A percentile compares a stretch with the other conserved stretches of the same genome.
phyloP scores from a whole-genome alignment of 2,888 invertebrate genomes.

The Branchellion lobata region DNA sequence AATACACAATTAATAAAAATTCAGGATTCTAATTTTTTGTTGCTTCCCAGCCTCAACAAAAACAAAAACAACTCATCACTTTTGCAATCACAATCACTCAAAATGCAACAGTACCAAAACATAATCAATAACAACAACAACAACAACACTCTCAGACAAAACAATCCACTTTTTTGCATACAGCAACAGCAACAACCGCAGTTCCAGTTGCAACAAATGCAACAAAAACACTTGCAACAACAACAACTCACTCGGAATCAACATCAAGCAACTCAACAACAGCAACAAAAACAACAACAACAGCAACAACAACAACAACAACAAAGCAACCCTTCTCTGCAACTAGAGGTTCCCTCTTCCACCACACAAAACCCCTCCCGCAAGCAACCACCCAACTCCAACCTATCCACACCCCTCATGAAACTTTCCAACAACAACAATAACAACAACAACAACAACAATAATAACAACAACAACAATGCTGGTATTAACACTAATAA shows the following conservation, averaged over 20 bases:
- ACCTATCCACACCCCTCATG: slow-evolving; percentile 26
- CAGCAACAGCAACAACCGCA: slow-evolving; percentile 28
- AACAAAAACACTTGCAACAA: background rate
- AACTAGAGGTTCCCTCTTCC: background rate
- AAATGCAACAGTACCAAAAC: slow-evolving; percentile 7
- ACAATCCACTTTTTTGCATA: background rate
- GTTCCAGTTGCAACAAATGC: slow-evolving; percentile 16
- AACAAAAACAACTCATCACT: background rate
- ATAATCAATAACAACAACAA: slow-evolving; percentile 8
- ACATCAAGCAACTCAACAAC: background rate
- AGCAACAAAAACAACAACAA: slow-evolving; percentile 11
- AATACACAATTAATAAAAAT: background rate
- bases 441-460: background rate
- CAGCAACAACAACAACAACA: slow-evolving; percentile 27
- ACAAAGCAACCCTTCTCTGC: background rate
- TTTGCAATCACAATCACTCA: background rate
- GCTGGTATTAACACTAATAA: background rate
- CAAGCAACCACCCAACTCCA: slow-evolving; percentile 6
- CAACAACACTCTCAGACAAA: slow-evolving; percentile 4
- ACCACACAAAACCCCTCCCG: background rate
- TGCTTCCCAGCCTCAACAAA: background rate
- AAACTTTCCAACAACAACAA: background rate
- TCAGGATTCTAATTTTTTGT: background rate
- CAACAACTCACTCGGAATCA: background rate
- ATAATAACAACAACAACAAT: background rate